A percentile compares a stretch with the other conserved stretches of the same genome.
phyloP scores from a whole-genome alignment of 2,113 vertebrate genomes.

The Dunckerocampus dactyliophorus region DNA sequence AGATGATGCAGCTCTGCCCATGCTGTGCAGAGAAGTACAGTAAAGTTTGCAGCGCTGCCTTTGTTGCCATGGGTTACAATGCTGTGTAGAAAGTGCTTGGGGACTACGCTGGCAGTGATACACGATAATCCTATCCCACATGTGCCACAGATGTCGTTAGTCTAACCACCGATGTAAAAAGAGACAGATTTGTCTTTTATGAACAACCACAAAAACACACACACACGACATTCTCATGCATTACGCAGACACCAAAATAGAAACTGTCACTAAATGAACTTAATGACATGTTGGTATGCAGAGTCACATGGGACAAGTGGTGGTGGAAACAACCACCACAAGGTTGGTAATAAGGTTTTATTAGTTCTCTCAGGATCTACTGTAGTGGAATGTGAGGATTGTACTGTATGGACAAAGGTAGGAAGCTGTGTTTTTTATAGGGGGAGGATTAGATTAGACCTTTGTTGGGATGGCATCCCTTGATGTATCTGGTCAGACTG shows the following conservation, averaged over 20 bases:
- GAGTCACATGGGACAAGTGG: constrained; percentile 34
- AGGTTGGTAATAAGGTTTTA: constrained; percentile 36
- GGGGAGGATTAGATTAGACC: constrained; percentile 55
- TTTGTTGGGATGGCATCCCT: constrained; percentile 79
- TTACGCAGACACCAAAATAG: constrained; percentile 33
- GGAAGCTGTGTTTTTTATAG: constrained; percentile 8
- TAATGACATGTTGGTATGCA: constrained; percentile 53
- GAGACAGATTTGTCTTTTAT: constrained; percentile 22
- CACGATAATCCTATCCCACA: constrained; percentile 4
- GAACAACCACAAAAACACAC: constrained; percentile 42
- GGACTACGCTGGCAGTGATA: neutral
- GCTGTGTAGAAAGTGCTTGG: neutral
- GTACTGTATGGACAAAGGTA: neutral
- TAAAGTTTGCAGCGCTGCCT: neutral
- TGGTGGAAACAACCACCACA: constrained; percentile 11
- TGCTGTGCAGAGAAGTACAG: neutral
- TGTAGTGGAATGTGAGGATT: constrained; percentile 40
- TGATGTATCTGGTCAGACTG: constrained; percentile 85
- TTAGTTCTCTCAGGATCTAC: constrained; percentile 34
- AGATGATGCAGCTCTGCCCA: neutral
- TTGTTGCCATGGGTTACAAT: constrained; percentile 12
- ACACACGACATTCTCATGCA: constrained; percentile 46
- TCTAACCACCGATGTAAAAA: constrained; percentile 18
- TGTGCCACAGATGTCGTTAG: constrained; percentile 7
- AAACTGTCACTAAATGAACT: constrained; percentile 45